A percentile compares a stretch with the other conserved stretches of the same genome.
These are phyloP conservation scores for Euborellia annulipes DNA, from an alignment of 1,140 invertebrate genomes.

Conservation along the genomic window DNA sequence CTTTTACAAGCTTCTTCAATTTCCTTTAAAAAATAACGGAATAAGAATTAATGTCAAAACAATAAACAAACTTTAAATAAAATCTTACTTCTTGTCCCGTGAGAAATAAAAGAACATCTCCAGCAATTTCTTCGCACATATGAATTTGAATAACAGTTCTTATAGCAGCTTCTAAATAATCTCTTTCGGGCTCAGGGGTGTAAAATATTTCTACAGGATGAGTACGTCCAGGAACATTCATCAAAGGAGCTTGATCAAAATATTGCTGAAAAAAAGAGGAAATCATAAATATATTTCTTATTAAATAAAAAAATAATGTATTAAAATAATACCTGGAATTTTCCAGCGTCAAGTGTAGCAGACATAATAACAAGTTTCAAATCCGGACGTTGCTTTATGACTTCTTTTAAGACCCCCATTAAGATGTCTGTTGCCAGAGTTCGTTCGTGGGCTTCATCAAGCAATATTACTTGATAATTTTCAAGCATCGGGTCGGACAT, in stretches of 20 bases:
- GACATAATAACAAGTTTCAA: slow-evolving; percentile 99
- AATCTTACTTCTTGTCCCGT: slow-evolving; percentile 70
- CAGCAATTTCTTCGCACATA: slow-evolving; percentile 90
- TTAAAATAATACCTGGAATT: slow-evolving; percentile 62
- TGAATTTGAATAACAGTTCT: slow-evolving; percentile 98
- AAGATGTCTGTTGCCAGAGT: slow-evolving; percentile 97
- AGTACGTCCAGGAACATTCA: slow-evolving; percentile 95
- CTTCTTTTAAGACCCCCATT: slow-evolving; percentile 97
- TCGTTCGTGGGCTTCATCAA: slow-evolving; percentile 98
- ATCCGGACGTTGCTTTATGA: slow-evolving; percentile 83
- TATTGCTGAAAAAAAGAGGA: slow-evolving; percentile 48
- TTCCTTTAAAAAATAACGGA: slow-evolving; percentile 44
- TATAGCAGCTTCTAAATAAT: slow-evolving; percentile 97
- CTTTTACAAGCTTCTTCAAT: slow-evolving; percentile 99
- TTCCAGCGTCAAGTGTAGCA: slow-evolving; percentile 98
- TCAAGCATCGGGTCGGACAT: slow-evolving; percentile 99
- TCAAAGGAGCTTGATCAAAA: slow-evolving; percentile 94
- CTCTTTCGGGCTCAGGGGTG: slow-evolving; percentile 94
- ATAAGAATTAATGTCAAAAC: not conserved
- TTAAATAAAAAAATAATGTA: not conserved
- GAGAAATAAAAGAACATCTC: slow-evolving; percentile 89
- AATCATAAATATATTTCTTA: not conserved
- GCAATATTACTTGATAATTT: slow-evolving; percentile 85
- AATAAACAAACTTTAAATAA: not conserved
- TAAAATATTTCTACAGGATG: slow-evolving; percentile 99